Conservation (phyloP, 2,797 vertebrate species). For the Pogoniulus pusillus region DNA sequence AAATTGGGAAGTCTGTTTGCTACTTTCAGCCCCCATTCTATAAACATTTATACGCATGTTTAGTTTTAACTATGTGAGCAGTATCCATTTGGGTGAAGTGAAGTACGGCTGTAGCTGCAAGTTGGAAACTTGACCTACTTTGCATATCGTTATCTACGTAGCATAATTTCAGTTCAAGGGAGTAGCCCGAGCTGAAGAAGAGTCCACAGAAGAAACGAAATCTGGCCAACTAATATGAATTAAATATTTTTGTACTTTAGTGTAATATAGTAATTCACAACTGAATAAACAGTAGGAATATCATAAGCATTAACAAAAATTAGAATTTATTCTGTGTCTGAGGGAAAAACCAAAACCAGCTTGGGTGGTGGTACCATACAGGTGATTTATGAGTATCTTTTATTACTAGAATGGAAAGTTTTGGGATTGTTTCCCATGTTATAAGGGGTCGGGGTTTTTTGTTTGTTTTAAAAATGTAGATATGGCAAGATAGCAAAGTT, state of each 20-base stretch:
- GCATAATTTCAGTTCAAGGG: slow-evolving; percentile 2
- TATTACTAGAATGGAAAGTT: slow-evolving; percentile 20
- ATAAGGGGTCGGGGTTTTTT: neutral
- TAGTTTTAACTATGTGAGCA: slow-evolving; percentile 27
- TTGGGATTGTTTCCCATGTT: neutral
- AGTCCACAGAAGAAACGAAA: slow-evolving; percentile 9
- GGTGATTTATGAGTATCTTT: slow-evolving; percentile 25
- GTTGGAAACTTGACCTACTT: slow-evolving; percentile 42
- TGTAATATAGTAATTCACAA: slow-evolving; percentile 34
- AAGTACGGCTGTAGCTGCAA: slow-evolving; percentile 5
- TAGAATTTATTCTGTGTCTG: slow-evolving; percentile 46
- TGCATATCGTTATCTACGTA: slow-evolving; percentile 20
- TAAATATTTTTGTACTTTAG: slow-evolving; percentile 38
- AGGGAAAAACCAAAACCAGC: slow-evolving; percentile 18
- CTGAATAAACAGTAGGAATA: slow-evolving; percentile 37
- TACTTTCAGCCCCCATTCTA: slow-evolving; percentile 30
- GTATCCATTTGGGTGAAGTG: slow-evolving; percentile 13
- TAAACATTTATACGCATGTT: slow-evolving; percentile 51
- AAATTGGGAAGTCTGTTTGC: slow-evolving; percentile 35
- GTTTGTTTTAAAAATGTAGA: neutral
- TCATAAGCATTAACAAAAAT: slow-evolving; percentile 27
- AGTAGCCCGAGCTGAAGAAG: neutral
- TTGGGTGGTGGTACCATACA: neutral
- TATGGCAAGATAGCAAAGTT: neutral
- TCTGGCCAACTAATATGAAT: slow-evolving; percentile 25